phyloP scores from a whole-genome alignment of 2,797 vertebrate genomes.

The Clarias platycephalus region DNA sequence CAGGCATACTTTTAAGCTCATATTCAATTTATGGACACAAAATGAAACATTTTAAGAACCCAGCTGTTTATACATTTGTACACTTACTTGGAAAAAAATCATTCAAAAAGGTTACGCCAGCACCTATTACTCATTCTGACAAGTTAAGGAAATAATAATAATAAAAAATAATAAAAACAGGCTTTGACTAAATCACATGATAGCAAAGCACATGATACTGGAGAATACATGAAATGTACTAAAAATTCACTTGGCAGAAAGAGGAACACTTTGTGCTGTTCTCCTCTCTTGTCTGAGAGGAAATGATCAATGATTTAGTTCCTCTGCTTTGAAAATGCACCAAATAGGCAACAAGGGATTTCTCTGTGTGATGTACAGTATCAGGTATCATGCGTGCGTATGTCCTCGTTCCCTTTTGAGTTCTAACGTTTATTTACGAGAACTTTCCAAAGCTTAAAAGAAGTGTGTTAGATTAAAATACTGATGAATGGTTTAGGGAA shows the following conservation, averaged over 20 bases:
- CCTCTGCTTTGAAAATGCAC: slow-evolving; percentile 3
- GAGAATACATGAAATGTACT: slow-evolving; percentile 29
- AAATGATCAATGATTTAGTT: slow-evolving; percentile 47
- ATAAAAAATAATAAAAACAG: background rate
- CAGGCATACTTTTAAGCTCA: background rate
- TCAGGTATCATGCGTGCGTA: background rate
- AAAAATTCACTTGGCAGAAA: slow-evolving; percentile 44
- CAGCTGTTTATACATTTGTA: background rate
- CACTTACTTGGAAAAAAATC: background rate
- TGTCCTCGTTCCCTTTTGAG: slow-evolving; percentile 8
- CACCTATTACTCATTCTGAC: background rate
- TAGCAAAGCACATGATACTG: slow-evolving; percentile 46
- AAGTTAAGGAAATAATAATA: background rate
- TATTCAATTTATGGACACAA: background rate
- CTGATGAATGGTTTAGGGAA: background rate
- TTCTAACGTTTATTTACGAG: background rate
- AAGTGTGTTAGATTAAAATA: background rate
- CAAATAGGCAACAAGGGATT: background rate
- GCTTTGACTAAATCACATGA: slow-evolving; percentile 12
- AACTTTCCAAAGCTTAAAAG: background rate
- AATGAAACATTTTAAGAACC: background rate
- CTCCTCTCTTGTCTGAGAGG: slow-evolving; percentile 22
- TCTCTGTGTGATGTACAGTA: background rate
- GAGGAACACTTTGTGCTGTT: slow-evolving; percentile 39
- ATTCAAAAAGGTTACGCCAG: background rate